Base-by-base conservation (phyloP, 2,888 invertebrate genomes). In the Pecten maximus region DNA sequence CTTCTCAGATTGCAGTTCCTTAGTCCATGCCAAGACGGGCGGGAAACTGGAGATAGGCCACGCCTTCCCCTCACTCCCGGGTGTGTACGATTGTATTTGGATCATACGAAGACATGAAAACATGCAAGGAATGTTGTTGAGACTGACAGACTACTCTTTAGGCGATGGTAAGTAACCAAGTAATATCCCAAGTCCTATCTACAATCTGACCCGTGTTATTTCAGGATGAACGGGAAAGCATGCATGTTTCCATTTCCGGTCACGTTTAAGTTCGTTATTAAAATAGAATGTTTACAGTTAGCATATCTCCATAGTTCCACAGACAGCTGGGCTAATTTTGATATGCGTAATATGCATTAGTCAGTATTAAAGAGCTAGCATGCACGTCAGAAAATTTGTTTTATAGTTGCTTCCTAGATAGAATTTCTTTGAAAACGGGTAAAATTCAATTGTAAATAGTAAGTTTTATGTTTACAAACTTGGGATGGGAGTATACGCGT, bases 81-180 rank as follows among this genome's bases (percentile, higher is more conserved):
- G 91, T 39, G 94, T 95, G 91, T 96, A 94, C 89, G 96, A 96
- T 91, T 96, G 96, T 92, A 94, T 96, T 0, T 96, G 95, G 95
- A 94, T 95, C 39, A 94, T 96, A 87, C 94, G 94, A 91, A 89
- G 94, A 89, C 93, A 93, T 12, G 94, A 94, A 89, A 91, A 92
- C 19, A 93, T 95, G 12, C 95, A 95, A 90, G 95, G 94, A 15
- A 94, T 95, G 12, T 91, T 95, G 12, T 89, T 96, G 19, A 89
- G 95, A 87, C 88, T 96, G 89, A 93, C 93, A 28, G 94, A 95
- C 54, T 94, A 95, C 16, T 91, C 94, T 16, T 89, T 95, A 40
- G 95, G 95, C 8, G 94, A 95, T 92, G 95, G 96, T 95, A 91
- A 90, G 93, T 92, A 0, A 74, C 74, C 23, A 6, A 35, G 12